Percentiles rank a stretch among this genome's conserved stretches.
phyloP scores from a whole-genome alignment of 2,888 invertebrate genomes.

The Caenorhabditis macrosperma region DNA sequence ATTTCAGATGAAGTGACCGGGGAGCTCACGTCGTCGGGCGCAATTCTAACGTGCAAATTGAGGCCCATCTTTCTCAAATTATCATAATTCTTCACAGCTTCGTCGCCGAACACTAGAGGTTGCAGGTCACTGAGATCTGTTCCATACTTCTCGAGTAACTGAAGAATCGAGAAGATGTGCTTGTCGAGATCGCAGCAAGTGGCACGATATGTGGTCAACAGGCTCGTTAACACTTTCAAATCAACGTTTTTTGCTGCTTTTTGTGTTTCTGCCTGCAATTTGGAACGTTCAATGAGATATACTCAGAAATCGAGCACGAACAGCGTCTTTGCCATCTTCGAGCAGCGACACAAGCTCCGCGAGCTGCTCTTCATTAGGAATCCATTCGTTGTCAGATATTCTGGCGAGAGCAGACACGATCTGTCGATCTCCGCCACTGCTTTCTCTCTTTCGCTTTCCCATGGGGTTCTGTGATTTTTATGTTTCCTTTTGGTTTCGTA shows the following conservation, averaged over 20 bases:
- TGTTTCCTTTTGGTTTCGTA: background rate
- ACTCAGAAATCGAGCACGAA: background rate
- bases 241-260: slow-evolving; percentile 21
- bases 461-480: slow-evolving; percentile 11
- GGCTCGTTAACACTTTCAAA: slow-evolving; percentile 29
- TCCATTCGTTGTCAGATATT: slow-evolving; percentile 32
- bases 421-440: background rate
- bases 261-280: slow-evolving; percentile 32
- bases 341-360: slow-evolving; percentile 20
- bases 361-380: slow-evolving; percentile 26
- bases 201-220: slow-evolving; percentile 36
- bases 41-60: slow-evolving; percentile 66
- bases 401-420: background rate
- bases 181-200: slow-evolving; percentile 35
- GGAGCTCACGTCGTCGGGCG: slow-evolving; percentile 67
- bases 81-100: slow-evolving; percentile 64
- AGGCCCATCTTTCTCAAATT: slow-evolving; percentile 66
- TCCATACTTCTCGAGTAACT: slow-evolving; percentile 43
- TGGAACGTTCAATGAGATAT: background rate
- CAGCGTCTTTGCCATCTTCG: slow-evolving; percentile 50
- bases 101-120: slow-evolving; percentile 68
- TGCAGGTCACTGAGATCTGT: slow-evolving; percentile 54
- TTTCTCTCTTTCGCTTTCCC: slow-evolving; percentile 19
- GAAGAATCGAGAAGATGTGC: slow-evolving; percentile 30
- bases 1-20: no score